phyloP scores from a whole-genome alignment of 2,888 invertebrate genomes.

The Lepidochrysops patricia region DNA sequence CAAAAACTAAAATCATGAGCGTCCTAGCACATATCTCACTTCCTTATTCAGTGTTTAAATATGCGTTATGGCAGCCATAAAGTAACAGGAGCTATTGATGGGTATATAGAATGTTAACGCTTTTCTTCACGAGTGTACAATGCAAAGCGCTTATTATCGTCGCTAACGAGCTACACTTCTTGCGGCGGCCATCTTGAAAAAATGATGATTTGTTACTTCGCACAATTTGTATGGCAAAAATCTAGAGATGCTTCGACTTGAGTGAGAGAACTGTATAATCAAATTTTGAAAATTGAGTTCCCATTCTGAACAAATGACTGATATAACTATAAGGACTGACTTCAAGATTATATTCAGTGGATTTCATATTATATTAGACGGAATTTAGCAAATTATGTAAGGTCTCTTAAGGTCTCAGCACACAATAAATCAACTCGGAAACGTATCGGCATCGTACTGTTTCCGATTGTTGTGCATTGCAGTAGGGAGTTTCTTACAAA shows the following conservation, averaged over 20 bases:
- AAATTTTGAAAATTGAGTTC: no score
- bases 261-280: no score
- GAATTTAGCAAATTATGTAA: no score
- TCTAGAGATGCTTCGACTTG: neutral
- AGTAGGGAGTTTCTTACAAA: no score
- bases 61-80: conserved; percentile 18
- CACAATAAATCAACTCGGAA: no score
- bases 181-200: conserved; percentile 50
- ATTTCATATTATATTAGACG: no score
- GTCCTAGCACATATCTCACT: conserved; percentile 17
- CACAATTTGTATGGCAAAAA: conserved; percentile 22
- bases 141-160: conserved; percentile 57
- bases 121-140: conserved; percentile 42
- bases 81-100: neutral
- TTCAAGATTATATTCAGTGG: no score
- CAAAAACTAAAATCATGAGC: conserved; percentile 20
- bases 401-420: no score
- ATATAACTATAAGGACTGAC: no score
- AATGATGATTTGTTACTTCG: conserved; percentile 65
- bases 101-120: conserved; percentile 24
- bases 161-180: conserved; percentile 64
- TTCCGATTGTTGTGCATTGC: no score
- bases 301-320: no score
- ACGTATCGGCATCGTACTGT: no score
- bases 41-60: conserved; percentile 21